Evolutionary conservation across 2,888 invertebrate genomes (phyloP).

Genomic region (Baronia brevicornis): DNA sequence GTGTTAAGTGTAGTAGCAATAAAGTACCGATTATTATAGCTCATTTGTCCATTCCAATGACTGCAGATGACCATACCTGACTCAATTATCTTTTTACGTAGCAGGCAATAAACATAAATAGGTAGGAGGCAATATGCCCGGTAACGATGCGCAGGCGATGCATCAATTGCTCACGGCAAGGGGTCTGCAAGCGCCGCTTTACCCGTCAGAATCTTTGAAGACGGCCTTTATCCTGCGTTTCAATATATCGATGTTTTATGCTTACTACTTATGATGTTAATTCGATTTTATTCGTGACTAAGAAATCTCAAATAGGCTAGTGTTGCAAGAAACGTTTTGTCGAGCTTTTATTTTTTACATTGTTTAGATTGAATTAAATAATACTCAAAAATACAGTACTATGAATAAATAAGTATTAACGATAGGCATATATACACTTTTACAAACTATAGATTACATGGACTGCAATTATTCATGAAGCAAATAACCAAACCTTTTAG

Average conservation of each 20-base stretch:
- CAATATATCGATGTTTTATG: slow-evolving; percentile 17
- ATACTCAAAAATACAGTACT: too few species aligned
- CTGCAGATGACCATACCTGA: slow-evolving; percentile 14
- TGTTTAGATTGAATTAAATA: too few species aligned
- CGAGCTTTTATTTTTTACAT: too few species aligned
- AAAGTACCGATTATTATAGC: slow-evolving; percentile 14
- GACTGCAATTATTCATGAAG: too few species aligned
- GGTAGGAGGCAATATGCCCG: slow-evolving; percentile 22
- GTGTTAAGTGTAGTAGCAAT: slow-evolving; percentile 14
- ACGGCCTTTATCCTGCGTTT: slow-evolving; percentile 15
- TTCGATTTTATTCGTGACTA: slow-evolving; percentile 15
- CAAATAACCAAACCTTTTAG: too few species aligned
- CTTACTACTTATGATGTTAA: slow-evolving; percentile 16
- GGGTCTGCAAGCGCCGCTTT: slow-evolving; percentile 35
- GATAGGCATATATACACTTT: too few species aligned
- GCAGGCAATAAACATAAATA: slow-evolving; percentile 26
- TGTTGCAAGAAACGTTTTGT: too few species aligned
- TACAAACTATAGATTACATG: too few species aligned
- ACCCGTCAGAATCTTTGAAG: slow-evolving; percentile 10
- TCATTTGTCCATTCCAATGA: slow-evolving; percentile 17
- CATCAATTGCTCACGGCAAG: slow-evolving; percentile 66
- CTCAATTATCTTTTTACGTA: slow-evolving; percentile 24
- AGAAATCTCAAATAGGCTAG: too few species aligned
- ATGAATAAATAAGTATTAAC: too few species aligned
- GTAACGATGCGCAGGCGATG: slow-evolving; percentile 49